These are phyloP conservation scores for Chiloscyllium punctatum DNA, from an alignment of 2,797 vertebrate genomes.

Conservation along the genomic window DNA sequence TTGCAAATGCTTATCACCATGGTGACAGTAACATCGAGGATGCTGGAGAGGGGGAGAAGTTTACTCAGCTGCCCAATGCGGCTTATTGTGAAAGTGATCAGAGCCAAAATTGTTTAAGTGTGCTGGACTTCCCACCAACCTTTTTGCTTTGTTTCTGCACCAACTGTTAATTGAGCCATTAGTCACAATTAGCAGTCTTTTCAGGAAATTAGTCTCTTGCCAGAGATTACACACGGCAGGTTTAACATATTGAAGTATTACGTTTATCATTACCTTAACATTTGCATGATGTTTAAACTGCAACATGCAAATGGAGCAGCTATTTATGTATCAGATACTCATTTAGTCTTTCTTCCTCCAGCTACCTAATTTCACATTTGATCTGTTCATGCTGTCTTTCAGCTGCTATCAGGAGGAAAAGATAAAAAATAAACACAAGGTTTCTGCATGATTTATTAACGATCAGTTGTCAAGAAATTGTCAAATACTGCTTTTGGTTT, in stretches of 20 bases:
- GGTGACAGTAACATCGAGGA: not conserved
- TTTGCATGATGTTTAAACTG: not conserved
- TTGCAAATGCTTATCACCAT: constrained; percentile 7
- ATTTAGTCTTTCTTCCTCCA: not conserved
- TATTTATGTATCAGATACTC: not conserved
- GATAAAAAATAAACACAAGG: not conserved
- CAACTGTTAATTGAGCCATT: constrained; percentile 13
- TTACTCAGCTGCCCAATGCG: not conserved
- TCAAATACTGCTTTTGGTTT: not conserved
- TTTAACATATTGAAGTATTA: constrained; percentile 22
- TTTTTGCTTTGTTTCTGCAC: constrained; percentile 31
- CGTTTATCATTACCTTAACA: constrained; percentile 8
- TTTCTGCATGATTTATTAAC: not conserved
- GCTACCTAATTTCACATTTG: constrained; percentile 3
- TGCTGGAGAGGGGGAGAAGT: not conserved
- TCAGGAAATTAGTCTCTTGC: constrained; percentile 8
- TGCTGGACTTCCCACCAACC: not conserved
- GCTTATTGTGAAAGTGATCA: not conserved
- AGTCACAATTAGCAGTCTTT: constrained; percentile 16
- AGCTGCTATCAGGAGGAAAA: not conserved
- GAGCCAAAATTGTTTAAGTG: not conserved
- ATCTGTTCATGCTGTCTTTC: not conserved
- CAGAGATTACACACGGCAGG: not conserved
- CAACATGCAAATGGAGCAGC: not conserved
- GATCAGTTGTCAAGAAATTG: not conserved